Evolutionary conservation across 2,113 vertebrate genomes (phyloP).

Genomic region (Brachypteracias leptosomus): DNA sequence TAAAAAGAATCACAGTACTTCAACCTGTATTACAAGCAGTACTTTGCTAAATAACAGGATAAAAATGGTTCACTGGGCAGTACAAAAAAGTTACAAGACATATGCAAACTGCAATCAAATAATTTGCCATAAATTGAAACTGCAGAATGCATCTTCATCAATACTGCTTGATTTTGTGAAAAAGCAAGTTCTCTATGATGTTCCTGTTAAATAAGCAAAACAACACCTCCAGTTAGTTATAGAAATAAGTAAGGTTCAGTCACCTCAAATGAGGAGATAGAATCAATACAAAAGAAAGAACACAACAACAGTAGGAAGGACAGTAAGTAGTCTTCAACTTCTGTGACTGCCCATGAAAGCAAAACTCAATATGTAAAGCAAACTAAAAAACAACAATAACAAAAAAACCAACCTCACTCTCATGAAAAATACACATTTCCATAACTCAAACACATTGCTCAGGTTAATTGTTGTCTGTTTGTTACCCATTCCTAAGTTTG

Average conservation of each 20-base stretch:
- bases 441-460: background rate
- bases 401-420: background rate
- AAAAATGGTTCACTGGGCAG: background rate
- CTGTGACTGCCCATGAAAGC: background rate
- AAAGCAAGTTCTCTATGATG: background rate
- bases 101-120: background rate
- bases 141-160: background rate
- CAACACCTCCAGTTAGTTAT: background rate
- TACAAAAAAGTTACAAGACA: background rate
- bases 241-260: background rate
- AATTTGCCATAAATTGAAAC: background rate
- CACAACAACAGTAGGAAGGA: background rate
- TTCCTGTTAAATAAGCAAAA: background rate
- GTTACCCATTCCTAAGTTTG: background rate
- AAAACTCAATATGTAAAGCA: background rate
- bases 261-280: background rate
- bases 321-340: background rate
- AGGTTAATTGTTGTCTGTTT: background rate
- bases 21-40: background rate
- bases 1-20: background rate
- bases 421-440: background rate
- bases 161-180: background rate
- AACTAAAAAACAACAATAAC: background rate
- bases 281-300: background rate
- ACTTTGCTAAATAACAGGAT: background rate